phyloP scores from a whole-genome alignment of 2,888 invertebrate species.

The Cephus nigrinus region DNA sequence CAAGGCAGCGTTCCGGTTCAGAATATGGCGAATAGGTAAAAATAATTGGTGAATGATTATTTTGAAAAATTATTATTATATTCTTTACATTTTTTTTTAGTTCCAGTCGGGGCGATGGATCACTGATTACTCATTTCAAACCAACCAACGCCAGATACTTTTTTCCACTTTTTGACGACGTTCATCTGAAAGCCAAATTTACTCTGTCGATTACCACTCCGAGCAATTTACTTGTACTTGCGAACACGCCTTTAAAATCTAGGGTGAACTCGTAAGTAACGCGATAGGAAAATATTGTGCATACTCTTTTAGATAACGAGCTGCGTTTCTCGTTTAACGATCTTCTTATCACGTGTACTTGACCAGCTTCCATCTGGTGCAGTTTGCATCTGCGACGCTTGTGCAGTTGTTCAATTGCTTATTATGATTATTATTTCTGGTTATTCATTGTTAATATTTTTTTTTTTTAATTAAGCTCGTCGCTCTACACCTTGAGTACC shows the following conservation, averaged over 20 bases:
- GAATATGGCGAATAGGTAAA: conserved; percentile 5
- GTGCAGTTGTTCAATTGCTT: background rate
- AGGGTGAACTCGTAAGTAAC: conserved; percentile 44
- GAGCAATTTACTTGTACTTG: conserved; percentile 73
- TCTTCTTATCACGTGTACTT: background rate
- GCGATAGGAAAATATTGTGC: conserved; percentile 1
- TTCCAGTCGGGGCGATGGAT: conserved; percentile 32
- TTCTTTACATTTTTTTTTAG: background rate
- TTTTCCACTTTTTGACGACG: conserved; percentile 74
- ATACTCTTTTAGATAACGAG: background rate
- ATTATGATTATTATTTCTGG: conserved; percentile 8
- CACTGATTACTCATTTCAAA: conserved; percentile 42
- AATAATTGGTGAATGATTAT: background rate
- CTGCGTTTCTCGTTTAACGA: background rate
- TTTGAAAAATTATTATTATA: background rate
- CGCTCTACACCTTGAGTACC: background rate
- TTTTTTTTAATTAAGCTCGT: background rate
- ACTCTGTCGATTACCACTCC: conserved; percentile 78
- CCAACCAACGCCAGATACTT: conserved; percentile 41
- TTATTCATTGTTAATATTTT: background rate
- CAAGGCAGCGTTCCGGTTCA: background rate
- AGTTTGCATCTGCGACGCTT: background rate
- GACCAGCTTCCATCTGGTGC: background rate
- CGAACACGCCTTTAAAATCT: conserved; percentile 76
- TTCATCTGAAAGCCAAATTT: conserved; percentile 80